A percentile compares a stretch with the other conserved stretches of the same genome.
Evolutionary conservation across 2,113 vertebrate genomes (phyloP).

Genomic region (Pedetes capensis): DNA sequence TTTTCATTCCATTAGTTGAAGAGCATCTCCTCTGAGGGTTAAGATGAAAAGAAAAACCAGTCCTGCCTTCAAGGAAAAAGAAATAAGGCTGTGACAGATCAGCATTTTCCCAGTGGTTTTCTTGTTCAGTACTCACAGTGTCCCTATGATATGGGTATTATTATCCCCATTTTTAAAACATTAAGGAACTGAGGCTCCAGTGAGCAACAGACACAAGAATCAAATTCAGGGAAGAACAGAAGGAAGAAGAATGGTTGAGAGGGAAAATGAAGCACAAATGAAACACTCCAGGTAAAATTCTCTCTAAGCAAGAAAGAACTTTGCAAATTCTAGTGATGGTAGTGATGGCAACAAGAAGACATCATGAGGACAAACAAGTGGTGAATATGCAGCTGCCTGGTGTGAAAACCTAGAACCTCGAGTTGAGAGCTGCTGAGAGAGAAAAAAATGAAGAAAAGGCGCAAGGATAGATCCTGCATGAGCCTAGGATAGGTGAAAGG

Average conservation of each 20-base stretch:
- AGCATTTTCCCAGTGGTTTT: neutral
- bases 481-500: neutral
- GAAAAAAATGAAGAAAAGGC: neutral
- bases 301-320: neutral
- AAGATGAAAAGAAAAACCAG: neutral
- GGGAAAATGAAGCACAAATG: neutral
- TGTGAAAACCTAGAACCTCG: neutral
- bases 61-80: neutral
- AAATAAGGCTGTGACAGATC: neutral
- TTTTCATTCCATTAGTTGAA: conserved; percentile 13
- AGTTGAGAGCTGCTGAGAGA: neutral
- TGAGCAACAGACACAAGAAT: neutral
- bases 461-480: neutral
- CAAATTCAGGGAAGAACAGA: neutral
- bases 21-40: neutral
- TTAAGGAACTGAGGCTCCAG: neutral
- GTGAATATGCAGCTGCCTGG: neutral
- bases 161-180: neutral
- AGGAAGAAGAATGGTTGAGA: neutral
- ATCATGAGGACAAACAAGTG: neutral
- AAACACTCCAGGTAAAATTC: neutral
- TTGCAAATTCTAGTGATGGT: neutral
- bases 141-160: neutral
- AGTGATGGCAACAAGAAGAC: neutral
- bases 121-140: neutral